Conservation (phyloP, 2,888 invertebrate species). For the Sussaba pulchella region DNA sequence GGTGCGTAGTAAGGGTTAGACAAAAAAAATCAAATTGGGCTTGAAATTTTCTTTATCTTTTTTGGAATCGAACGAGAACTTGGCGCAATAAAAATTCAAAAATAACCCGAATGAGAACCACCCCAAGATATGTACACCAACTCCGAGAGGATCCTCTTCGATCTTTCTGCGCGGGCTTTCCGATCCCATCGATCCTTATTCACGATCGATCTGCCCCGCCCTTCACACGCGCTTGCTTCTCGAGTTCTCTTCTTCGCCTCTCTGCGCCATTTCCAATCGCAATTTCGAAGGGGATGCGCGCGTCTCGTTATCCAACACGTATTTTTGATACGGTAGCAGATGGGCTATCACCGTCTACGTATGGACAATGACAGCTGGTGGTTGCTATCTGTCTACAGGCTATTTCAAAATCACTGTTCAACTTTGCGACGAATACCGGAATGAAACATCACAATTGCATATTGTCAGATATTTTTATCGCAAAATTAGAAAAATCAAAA, state of each 20-base stretch:
- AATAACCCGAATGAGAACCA: too few relatives aligned
- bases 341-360: conserved; percentile 6
- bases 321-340: conserved; percentile 43
- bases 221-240: conserved; percentile 57
- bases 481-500: too few relatives aligned
- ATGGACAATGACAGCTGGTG: conserved; percentile 5
- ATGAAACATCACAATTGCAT: too few relatives aligned
- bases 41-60: too few relatives aligned
- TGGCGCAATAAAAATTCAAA: too few relatives aligned
- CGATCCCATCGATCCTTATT: conserved; percentile 67
- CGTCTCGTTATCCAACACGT: conserved; percentile 7
- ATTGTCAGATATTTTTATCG: too few relatives aligned
- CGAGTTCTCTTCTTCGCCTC: conserved; percentile 13
- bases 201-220: conserved; percentile 69
- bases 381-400: neutral
- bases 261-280: conserved; percentile 18
- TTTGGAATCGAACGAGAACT: too few relatives aligned
- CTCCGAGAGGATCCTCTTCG: conserved; percentile 45
- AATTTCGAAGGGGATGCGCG: conserved; percentile 32
- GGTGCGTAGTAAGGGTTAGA: too few relatives aligned
- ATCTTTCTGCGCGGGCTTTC: conserved; percentile 36
- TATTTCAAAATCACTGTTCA: too few relatives aligned
- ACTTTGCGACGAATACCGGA: too few relatives aligned
- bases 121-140: neutral
- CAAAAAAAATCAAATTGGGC: too few relatives aligned